Base-by-base conservation (phyloP, 2,113 vertebrate genomes). In the Marmota monax region DNA sequence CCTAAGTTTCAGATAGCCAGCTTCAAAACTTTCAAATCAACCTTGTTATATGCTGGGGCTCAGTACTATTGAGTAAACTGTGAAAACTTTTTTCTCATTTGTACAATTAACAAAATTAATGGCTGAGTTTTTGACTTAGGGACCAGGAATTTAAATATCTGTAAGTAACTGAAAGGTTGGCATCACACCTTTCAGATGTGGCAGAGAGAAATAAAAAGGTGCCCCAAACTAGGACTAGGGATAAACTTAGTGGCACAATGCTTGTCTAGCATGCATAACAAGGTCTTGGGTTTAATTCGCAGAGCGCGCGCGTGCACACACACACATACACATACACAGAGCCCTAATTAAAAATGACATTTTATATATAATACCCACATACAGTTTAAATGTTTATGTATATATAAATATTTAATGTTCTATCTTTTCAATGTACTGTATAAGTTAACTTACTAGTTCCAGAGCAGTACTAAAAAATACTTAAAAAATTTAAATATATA, bases 81-180 rank as follows among this genome's bases (percentile, higher is more conserved):
- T 29, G 42, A 94, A 92, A 70, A 39, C n/a, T 39, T 37, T 56
- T 70, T 85, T 84, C 61, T 85, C 73, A 82, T 51, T 74, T 91
- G 61, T n/a, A 51, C 34, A 74, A 14, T 39, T 70, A 45, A 61
- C 27, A 72, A 70, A 67, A 85, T 23, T 34, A 13, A 53, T 32
- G 22, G 12, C 32, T 93, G 22, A 63, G 67, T 58, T 91, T 63
- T 61, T 90, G 16, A 91, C 48, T 39, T 86, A n/a, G 29, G 10
- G 45, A 27, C 14, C n/a, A 32, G 85, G n/a, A 92, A 87, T 1
- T 61, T n/a, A 88, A 89, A 70, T 22, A 63, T 73, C 1, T 56
- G 34, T 69, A 0, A 61, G 22, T 94, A 70, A 87, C 12, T 78
- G 84, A n/a, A 92, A 72, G 84, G 65, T n/a, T 73, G 22, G 25